Evolutionary conservation across 1,140 invertebrate genomes (phyloP), one percentile per base, ranked within the genome.

Genomic region (Cryptotermes secundus): DNA sequence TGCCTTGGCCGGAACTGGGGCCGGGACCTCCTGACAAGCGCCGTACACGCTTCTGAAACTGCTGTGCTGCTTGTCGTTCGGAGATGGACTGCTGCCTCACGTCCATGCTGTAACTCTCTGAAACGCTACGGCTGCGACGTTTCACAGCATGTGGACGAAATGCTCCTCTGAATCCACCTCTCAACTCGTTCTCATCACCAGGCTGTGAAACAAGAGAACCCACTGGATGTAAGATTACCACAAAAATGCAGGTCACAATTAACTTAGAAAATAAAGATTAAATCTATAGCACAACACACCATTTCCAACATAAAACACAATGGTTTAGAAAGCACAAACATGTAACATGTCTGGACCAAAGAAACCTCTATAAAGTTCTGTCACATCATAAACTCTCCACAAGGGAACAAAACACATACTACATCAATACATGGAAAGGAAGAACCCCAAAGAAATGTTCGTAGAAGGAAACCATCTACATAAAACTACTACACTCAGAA

Each of bases 61-160:
- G 88, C 1, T 89, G 83, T 88, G 89, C 53, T 88, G 88, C 84
- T 91, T 89, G 42, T 90, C 90, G 38, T 4, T 72, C 59, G 88
- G 87, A 83, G 83, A 86, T 82, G 88, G 86, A 34, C 83, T 80
- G 82, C 79, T 49, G 85, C 79, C 84, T 85, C 85, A 82, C 87
- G 88, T 88, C 87, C 31, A 87, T 88, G 26, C 89, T 89, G 0
- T 88, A 90, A 49, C 92, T 93, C 85, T 93, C 93, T 0, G 93
- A 93, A 2, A 93, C 90, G 83, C 92, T 93, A 82, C 93, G 91
- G 86, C 92, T 91, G n/a, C 92, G 89, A 72, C 91, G 89, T 38
- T 92, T 91, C 31, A 90, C 89, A 24, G 90, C 90, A 4, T 89
- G 87, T 9, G 89, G 88, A 85, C 89, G 90, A 72, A 49, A 83